Base-by-base conservation (phyloP, 2,888 invertebrate genomes). In the Heliconius charithonia region DNA sequence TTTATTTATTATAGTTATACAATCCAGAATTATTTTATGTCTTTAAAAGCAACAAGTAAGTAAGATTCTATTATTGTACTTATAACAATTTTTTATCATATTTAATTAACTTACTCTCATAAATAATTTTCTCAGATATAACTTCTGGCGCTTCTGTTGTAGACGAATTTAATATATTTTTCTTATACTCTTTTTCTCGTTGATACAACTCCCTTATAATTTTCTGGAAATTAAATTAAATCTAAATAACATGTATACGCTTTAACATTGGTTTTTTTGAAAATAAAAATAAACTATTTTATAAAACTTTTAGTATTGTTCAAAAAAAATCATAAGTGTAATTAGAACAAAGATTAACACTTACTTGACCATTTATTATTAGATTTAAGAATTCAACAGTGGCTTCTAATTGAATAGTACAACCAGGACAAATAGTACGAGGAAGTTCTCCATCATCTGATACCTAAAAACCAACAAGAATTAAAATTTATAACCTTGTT, bases 381-480 rank as follows among this genome's bases (percentile, higher is more conserved):
- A 97, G 91, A 84, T 97, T 96, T 85, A 97, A 95, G 89, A 97
- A 97, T 85, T 97, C 96, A 78, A 96, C 96, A 32, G 97, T 97
- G 67, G 97, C 96, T 88, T 97, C 97, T 83, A 97, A 87, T 87
- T 97, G 97, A 79, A 97, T 96, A 81, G 96, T 96, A 86, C 97
- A 97, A 65, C 97, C 97, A 13, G 97, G 97, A 86, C 97, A 97
- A 84, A 97, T 96, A 29, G 96, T 96, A 76, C 96, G 95, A 3
- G 97, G 97, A 82, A 96, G 94, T 86, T 96, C 96, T 1, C 96
- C 96, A 94, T 97, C 97, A 88, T 97, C 96, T 76, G 93, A 91
- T 45, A 97, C 96, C 97, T 72, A 56, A n/a, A 59, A 56, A 71
- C 6, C 59, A 25, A 9, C 32, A 25, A 3, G 32, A 72, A 16